Evolutionary conservation across 2,888 invertebrate genomes (phyloP), one percentile per base, ranked within the genome.

Genomic region (Epinotia nisella): DNA sequence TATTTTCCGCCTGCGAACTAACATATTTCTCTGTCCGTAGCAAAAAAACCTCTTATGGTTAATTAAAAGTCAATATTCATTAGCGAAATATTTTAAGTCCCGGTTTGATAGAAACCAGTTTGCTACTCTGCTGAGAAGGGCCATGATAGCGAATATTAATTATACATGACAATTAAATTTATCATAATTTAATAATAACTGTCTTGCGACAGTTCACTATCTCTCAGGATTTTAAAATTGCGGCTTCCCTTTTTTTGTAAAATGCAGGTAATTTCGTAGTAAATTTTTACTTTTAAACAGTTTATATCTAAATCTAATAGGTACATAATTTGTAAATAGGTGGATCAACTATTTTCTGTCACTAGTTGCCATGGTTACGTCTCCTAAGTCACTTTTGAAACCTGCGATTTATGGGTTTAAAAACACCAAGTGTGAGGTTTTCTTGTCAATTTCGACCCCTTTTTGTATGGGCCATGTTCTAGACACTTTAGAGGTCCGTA

Each of bases 51-150:
- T 35, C 51, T 55, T 21, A 64, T 64, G 72, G 51, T 69, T 73
- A 73, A 73, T 73, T 73, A 69, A 73, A 64, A 64, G 68, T 64
- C 73, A 53, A 73, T 73, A 73, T 64, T 64, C 58, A 72, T 72
- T 62, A 62, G 55, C 10, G 67, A 67, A 55, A 61, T 67, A 72
- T 60, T 67, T 17, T 35, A 60, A 60, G 53, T 61, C n/a, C 45
- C 11, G 56, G 56, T 72, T 55, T 29, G 45, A 62, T 58, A 35
- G 35, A 21, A 71, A 71, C 70, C 58, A 7, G 72, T 73, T 64
- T 24, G 67, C 62, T 58, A 67, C 66, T 61, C 68, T 39, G 56
- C 56, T 35, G 41, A 55, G 41, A 72, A 61, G 61, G 49, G 68
- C 64, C 68, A 11, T 39, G 39, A 67, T 19, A 56, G 41, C 39